Evolutionary conservation across 2,113 vertebrate genomes (phyloP), one percentile per base, ranked within the genome.

Genomic region (Fregata magnificens): DNA sequence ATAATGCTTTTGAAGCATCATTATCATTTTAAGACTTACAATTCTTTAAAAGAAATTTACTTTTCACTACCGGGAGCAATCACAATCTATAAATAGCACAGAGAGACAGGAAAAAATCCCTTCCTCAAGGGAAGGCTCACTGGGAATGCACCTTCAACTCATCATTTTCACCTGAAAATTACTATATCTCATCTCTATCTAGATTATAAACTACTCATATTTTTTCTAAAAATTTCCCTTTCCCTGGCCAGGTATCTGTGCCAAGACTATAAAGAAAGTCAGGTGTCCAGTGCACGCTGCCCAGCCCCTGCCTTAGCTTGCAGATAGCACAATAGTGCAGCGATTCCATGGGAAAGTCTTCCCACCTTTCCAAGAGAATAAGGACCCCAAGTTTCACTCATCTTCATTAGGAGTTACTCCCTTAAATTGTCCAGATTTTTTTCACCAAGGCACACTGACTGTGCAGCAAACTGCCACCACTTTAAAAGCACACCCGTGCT

Each of bases 241-340:
- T 49, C 18, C 31, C 28, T 26, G 26, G 28, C 17, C 61, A 42
- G 16, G 14, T 59, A 10, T 45, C 66, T 50, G 45, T 59, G 49
- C 61, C n/a, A 61, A 52, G 47, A 50, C 47, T 21, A 25, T 29
- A 38, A 62, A 31, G 42, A 50, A n/a, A 42, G 38, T 22, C 49
- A 59, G 4, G 29, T 70, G 8, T 13, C 32, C 50, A n/a, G 40
- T 4, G 28, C 32, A 7, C 0, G 0, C n/a, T 61, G n/a, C 55
- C 36, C 34, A 69, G 40, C 9, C 62, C n/a, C 22, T 70, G 61
- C 42, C 20, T 63, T 5, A 20, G n/a, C 16, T 40, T 36, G 45
- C 10, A 36, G 67, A 36, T 2, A 84, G 11, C 14, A 29, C 25
- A 67, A 2, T 16, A 16, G 22, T 4, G 7, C 25, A 76, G 15